A percentile compares a stretch with the other conserved stretches of the same genome.
These are phyloP conservation scores for Gambusia affinis DNA, from an alignment of 2,113 vertebrate species.

Conservation along the genomic window DNA sequence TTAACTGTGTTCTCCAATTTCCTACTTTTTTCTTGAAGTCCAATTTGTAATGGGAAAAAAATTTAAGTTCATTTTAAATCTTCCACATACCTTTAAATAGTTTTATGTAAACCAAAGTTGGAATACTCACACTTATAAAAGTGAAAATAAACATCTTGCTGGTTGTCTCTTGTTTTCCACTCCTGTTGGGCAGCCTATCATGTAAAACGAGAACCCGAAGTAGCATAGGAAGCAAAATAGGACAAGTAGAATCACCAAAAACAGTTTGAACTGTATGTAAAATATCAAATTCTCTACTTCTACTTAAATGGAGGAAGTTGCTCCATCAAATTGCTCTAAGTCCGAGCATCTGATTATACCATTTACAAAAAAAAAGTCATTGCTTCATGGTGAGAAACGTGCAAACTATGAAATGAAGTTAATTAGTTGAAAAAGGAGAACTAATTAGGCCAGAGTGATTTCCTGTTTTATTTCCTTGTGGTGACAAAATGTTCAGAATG, in stretches of 20 bases:
- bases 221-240: not conserved
- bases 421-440: not conserved
- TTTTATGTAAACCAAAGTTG: too few relatives aligned
- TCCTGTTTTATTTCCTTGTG: not conserved
- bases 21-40: too few relatives aligned
- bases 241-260: not conserved
- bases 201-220: conserved; percentile 21
- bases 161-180: not conserved
- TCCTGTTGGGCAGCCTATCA: not conserved
- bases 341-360: conserved; percentile 14
- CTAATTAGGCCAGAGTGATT: not conserved
- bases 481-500: not conserved
- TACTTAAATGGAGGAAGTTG: conserved; percentile 49
- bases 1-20: too few relatives aligned
- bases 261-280: conserved; percentile 17
- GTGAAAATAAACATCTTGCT: too few relatives aligned
- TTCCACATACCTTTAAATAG: too few relatives aligned
- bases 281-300: conserved; percentile 21
- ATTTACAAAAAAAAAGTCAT: not conserved
- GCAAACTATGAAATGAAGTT: not conserved
- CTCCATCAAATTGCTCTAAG: not conserved
- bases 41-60: too few relatives aligned
- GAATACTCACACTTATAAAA: too few relatives aligned
- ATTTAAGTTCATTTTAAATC: too few relatives aligned
- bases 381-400: conserved; percentile 24